Percentiles rank a stretch among this genome's conserved stretches.
phyloP scores from a whole-genome alignment of 2,888 invertebrate genomes.

The Erannis defoliaria region DNA sequence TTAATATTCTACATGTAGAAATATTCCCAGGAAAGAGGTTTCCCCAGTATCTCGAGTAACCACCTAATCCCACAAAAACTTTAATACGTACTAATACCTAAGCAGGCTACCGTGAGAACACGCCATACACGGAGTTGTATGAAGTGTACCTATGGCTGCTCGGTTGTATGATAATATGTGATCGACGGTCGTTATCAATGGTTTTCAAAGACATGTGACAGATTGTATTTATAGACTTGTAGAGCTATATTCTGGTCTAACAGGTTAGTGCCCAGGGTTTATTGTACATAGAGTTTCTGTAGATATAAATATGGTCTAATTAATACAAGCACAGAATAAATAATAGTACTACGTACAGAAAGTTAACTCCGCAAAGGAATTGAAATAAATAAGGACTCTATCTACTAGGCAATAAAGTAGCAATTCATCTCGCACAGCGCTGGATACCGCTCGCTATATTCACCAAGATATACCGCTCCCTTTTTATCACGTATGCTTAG shows the following conservation, averaged over 20 bases:
- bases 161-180: slow-evolving; percentile 7
- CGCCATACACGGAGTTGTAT: neutral
- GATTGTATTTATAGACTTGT: slow-evolving; percentile 16
- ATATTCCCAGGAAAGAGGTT: neutral
- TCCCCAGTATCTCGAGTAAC: neutral
- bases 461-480: no score
- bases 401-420: no score
- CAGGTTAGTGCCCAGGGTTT: neutral
- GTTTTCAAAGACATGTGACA: slow-evolving; percentile 9
- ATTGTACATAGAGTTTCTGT: neutral
- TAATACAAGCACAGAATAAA: no score
- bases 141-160: neutral
- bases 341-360: no score
- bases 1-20: no score
- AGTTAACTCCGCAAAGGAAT: no score
- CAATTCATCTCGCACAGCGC: no score
- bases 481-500: no score
- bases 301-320: neutral
- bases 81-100: no score
- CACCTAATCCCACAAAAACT: no score
- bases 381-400: no score
- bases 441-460: no score
- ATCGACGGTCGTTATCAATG: slow-evolving; percentile 21
- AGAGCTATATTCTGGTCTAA: slow-evolving; percentile 10
- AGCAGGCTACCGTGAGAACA: neutral